Conservation (phyloP, 2,888 invertebrate genomes). For the Heliconius aoede region DNA sequence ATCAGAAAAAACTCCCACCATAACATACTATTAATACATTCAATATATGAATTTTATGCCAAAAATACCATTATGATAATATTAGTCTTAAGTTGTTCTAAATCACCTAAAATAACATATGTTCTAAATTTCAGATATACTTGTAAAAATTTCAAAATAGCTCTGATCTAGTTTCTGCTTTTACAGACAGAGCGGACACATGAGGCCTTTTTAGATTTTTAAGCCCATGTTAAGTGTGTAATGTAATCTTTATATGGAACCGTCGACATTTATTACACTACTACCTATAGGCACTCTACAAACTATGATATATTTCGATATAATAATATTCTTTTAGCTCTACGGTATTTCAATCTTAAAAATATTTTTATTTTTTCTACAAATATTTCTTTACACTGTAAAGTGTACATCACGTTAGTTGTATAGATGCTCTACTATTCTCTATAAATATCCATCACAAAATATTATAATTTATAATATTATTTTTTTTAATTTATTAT, state of each 20-base stretch:
- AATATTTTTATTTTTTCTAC: neutral
- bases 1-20: neutral
- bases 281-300: neutral
- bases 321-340: neutral
- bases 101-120: no score
- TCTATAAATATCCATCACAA: neutral
- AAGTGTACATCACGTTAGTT: neutral
- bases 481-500: no score
- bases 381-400: neutral
- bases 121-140: no score
- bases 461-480: neutral
- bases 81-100: conserved; percentile 2
- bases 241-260: conserved; percentile 34
- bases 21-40: neutral
- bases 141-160: conserved; percentile 27
- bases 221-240: conserved; percentile 36
- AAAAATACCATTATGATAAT: neutral
- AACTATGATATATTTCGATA: neutral
- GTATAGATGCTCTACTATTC: neutral
- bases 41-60: neutral
- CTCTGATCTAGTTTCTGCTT: conserved; percentile 33
- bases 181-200: conserved; percentile 28
- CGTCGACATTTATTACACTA: neutral
- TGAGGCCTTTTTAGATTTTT: conserved; percentile 32
- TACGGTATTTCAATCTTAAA: neutral